Conservation (phyloP, 2,888 invertebrate species). For the Schizaphis graminum region DNA sequence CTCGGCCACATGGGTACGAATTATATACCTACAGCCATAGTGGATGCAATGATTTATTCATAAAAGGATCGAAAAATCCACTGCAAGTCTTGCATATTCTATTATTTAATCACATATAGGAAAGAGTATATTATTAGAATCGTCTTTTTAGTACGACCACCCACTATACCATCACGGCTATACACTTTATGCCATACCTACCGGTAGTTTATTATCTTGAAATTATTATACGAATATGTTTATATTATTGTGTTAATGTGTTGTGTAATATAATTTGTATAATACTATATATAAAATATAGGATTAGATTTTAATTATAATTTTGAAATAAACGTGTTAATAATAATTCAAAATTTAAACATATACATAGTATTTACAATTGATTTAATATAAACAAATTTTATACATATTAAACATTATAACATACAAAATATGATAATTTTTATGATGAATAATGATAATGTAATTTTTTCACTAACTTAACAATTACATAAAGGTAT, state of each 20-base stretch:
- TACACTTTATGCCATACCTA: not conserved
- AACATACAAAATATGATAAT: not conserved
- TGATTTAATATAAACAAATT: too few relatives aligned
- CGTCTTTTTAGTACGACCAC: not conserved
- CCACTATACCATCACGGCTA: not conserved
- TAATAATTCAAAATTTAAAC: too few relatives aligned
- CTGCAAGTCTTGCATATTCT: not conserved
- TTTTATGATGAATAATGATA: not conserved
- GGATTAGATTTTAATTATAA: not conserved
- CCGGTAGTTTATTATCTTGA: not conserved
- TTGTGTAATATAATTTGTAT: not conserved
- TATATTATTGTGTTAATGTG: not conserved
- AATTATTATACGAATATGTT: not conserved
- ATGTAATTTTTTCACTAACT: not conserved
- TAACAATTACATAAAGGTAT: not conserved
- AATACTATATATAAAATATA: not conserved
- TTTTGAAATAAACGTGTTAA: too few relatives aligned
- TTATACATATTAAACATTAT: too few relatives aligned
- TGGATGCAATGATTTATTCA: conserved; percentile 31
- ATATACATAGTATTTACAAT: too few relatives aligned
- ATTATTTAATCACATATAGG: not conserved
- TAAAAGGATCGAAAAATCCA: not conserved
- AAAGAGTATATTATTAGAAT: not conserved
- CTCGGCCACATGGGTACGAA: not conserved
- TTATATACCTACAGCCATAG: not conserved